phyloP scores from a whole-genome alignment of 2,888 invertebrate genomes.

The Callyntrura sp. region DNA sequence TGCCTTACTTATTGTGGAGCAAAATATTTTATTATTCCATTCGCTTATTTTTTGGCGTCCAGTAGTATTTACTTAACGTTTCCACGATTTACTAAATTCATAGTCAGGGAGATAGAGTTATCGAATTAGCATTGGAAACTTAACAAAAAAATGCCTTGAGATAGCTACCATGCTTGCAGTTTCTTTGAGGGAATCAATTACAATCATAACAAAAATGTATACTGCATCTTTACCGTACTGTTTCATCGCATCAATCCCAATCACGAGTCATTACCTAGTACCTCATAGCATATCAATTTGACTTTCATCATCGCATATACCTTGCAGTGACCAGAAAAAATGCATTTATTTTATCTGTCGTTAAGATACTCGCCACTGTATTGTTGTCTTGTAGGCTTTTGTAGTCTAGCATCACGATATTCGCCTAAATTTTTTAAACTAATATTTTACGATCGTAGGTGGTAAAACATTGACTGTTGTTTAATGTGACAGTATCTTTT shows the following conservation, averaged over 20 bases:
- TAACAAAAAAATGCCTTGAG: slow-evolving; percentile 29
- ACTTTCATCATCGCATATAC: slow-evolving; percentile 1
- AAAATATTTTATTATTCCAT: slow-evolving; percentile 11
- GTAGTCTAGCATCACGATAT: too few species aligned
- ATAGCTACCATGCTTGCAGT: slow-evolving; percentile 29
- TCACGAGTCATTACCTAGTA: slow-evolving; percentile 19
- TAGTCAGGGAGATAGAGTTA: slow-evolving; percentile 11
- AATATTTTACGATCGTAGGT: too few species aligned
- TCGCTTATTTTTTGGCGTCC: slow-evolving; percentile 19
- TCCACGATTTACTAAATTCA: slow-evolving; percentile 5
- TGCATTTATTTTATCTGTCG: slow-evolving; percentile 30
- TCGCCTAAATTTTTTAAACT: too few species aligned
- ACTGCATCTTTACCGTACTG: slow-evolving; percentile 30
- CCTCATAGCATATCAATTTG: slow-evolving; percentile 38
- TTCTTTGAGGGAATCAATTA: slow-evolving; percentile 24
- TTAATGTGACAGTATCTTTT: too few species aligned
- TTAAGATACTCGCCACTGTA: not conserved
- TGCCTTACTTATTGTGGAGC: slow-evolving; percentile 39
- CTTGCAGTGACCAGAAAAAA: not conserved
- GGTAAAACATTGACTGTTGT: too few species aligned
- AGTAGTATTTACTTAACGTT: slow-evolving; percentile 1
- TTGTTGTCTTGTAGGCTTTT: not conserved
- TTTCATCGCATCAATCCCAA: slow-evolving; percentile 27
- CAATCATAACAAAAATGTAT: slow-evolving; percentile 8
- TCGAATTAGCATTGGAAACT: slow-evolving; percentile 10